Percentiles rank a stretch among this genome's conserved stretches.
Conservation (phyloP, 2,888 invertebrate species). For the Habrosyne pyritoides region DNA sequence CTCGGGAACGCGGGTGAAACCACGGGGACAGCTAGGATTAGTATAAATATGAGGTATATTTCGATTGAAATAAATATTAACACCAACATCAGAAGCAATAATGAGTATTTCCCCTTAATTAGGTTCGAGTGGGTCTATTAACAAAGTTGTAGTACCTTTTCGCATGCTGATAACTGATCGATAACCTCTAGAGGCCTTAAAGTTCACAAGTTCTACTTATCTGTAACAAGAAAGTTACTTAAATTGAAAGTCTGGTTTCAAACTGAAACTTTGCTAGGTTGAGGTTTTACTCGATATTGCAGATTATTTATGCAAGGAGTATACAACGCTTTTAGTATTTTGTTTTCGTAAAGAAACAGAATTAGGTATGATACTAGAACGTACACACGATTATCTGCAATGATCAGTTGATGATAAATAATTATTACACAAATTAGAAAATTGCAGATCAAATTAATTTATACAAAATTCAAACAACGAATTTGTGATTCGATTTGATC, state of each 20-base stretch:
- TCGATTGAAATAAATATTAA: no score
- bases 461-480: no score
- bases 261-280: conserved; percentile 13
- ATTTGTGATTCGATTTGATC: background rate
- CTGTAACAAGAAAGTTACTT: conserved; percentile 49
- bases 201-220: conserved; percentile 22
- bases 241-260: conserved; percentile 51
- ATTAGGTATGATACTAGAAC: no score
- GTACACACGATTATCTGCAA: no score
- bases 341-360: no score
- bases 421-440: no score
- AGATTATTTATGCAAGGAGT: conserved; percentile 5
- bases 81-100: no score
- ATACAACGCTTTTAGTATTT: background rate
- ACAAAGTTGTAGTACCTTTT: conserved; percentile 6
- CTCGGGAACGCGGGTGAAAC: no score
- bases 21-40: no score
- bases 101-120: background rate
- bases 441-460: no score
- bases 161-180: background rate
- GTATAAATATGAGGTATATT: no score
- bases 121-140: background rate
- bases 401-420: no score
- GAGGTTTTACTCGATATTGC: conserved; percentile 11
- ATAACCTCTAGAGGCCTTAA: conserved; percentile 5